These are phyloP conservation scores for Artibeus jamaicensis DNA, from an alignment of 2,797 vertebrate species.

Conservation along the genomic window DNA sequence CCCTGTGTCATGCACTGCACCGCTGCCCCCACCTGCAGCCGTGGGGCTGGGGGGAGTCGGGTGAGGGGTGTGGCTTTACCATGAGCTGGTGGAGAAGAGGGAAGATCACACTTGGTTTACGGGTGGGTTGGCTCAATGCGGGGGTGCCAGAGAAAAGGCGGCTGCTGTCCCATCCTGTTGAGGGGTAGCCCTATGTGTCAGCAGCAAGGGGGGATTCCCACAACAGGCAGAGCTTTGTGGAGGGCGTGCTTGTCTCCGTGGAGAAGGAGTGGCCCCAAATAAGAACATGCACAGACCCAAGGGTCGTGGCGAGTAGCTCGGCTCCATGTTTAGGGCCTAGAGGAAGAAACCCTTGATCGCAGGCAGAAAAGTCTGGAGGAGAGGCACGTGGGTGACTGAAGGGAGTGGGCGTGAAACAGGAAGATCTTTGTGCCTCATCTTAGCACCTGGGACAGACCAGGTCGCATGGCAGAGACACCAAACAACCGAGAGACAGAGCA, in stretches of 20 bases:
- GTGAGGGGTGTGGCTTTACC: not conserved
- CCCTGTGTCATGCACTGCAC: not conserved
- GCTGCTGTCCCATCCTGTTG: no score
- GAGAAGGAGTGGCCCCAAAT: not conserved
- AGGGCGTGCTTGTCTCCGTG: not conserved
- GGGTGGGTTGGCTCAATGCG: not conserved
- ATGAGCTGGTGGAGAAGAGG: not conserved
- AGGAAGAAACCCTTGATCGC: not conserved
- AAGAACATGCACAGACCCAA: not conserved
- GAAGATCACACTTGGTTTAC: not conserved
- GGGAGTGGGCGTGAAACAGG: not conserved
- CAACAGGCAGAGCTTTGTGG: not conserved
- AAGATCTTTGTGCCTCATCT: not conserved
- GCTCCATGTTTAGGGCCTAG: not conserved
- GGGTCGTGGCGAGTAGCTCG: not conserved
- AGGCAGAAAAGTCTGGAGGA: not conserved
- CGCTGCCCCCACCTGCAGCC: not conserved
- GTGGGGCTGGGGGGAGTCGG: not conserved
- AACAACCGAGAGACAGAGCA: not conserved
- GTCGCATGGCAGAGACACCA: not conserved
- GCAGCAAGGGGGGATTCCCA: accelerated
- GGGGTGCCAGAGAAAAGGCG: not conserved
- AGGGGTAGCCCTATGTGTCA: not conserved
- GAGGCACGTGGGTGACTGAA: not conserved
- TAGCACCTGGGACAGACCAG: not conserved